Base-by-base conservation (phyloP, 2,113 vertebrate species). In the Rhodinocichla rosea region DNA sequence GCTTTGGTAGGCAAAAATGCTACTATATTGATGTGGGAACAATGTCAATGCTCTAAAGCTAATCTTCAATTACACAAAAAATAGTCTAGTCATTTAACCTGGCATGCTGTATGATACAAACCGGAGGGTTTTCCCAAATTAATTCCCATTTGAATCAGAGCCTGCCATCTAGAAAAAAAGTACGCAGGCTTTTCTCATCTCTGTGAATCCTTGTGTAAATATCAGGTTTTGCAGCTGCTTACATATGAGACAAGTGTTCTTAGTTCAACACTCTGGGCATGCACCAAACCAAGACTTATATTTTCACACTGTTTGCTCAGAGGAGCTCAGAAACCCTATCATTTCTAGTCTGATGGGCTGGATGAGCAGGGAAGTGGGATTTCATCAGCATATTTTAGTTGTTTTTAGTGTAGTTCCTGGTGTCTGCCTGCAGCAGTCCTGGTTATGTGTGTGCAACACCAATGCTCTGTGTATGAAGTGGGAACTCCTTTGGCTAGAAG, bases 181-280 rank as follows among this genome's bases (percentile, higher is more conserved):
- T 80, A 45, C 1, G 4, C 81, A 89, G 84, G 39, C 74, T 92
- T 90, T 87, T 85, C 90, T 95, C 82, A 91, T 88, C 71, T 95
- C 87, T 80, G 78, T 90, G 89, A 95, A 97, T 95, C 67, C 84
- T 97, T 95, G 83, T 91, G 91, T 95, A 97, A 96, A 95, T 96
- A 97, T 90, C 96, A 96, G 75, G 67, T 96, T 96, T 93, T 95
- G 93, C 94, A 97, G 93, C 87, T 95, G 91, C 95, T 92, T 90
- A 95, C 81, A 76, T 47, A 77, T 26, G 62, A 94, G 90, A 91
- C 59, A 80, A 95, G 50, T 74, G 32, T 76, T 96, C 91, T 94
- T 94, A 96, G 77, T 90, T 95, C 92, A 95, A 67, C 55, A 78
- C 75, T 83, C 84, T 88, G 90, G 75, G 75, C 63, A 83, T 77